Conservation (phyloP, 2,797 vertebrate species). For the Triplophysa bombifrons region DNA sequence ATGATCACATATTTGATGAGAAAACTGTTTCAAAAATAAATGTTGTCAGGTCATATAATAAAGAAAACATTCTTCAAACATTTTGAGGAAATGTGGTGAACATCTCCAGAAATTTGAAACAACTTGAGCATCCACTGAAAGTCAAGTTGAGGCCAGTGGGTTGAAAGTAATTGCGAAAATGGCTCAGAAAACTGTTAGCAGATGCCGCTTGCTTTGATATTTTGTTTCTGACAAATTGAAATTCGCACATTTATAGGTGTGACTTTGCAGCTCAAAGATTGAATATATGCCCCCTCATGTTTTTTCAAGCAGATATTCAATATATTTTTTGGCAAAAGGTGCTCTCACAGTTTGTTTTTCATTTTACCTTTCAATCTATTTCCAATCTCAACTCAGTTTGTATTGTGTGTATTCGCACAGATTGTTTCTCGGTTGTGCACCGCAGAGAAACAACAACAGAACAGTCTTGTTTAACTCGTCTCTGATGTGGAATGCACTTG, state of each 20-base stretch:
- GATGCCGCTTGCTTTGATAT: not conserved
- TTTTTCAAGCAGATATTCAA: not conserved
- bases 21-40: too few species aligned
- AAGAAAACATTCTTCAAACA: too few species aligned
- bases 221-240: not conserved
- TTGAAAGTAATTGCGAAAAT: not conserved
- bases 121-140: too few species aligned
- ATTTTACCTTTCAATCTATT: slow-evolving; percentile 11
- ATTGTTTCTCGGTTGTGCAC: slow-evolving; percentile 23
- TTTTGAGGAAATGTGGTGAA: too few species aligned
- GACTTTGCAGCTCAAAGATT: not conserved
- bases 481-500: not conserved
- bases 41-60: too few species aligned
- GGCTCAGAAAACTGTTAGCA: not conserved
- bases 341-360: slow-evolving; percentile 2
- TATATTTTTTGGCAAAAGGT: not conserved
- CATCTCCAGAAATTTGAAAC: not conserved
- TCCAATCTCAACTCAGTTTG: not conserved
- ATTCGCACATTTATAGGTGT: not conserved
- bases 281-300: not conserved
- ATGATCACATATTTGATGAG: too few species aligned
- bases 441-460: not conserved
- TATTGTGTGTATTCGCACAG: slow-evolving; percentile 16
- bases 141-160: too few species aligned
- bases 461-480: not conserved